Base-by-base conservation (phyloP, 2,113 vertebrate genomes). In the Anhinga anhinga region DNA sequence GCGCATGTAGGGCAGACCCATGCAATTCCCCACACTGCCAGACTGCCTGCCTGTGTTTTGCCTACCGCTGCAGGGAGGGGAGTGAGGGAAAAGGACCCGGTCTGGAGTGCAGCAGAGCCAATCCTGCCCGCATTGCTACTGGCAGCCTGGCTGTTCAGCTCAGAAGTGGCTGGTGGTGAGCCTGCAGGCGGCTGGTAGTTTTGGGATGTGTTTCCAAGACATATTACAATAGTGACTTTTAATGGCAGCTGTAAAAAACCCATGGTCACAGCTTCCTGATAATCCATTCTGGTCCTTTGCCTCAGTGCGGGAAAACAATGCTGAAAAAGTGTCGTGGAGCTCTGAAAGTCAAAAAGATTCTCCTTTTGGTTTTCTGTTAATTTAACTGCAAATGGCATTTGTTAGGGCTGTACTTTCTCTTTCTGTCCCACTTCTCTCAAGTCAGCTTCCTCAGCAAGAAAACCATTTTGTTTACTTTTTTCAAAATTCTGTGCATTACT, bases 1-100 rank as follows among this genome's bases (percentile, higher is more conserved):
- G 47, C 3, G 1, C 34, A 20, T 1, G 2, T 30, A 30, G 11
- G 36, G 36, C 32, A 63, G 42, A 63, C 11, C 5, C 0, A 0
- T 49, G 20, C 8, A 11, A 18, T 22, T 55, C 27, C 40, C 32
- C 53, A 38, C 0, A 2, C 27, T 80, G 29, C 38, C 34, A n/a
- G 36, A 19, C 32, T 85, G 44, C 44, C 44, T 62, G 47, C 34
- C n/a, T 8, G 9, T 15, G 7, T 45, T 93, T 69, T 49, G 16
- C 42, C 61, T n/a, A 8, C 22, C 62, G 55, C 36, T 38, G 11
- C 7, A 4, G 32, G 36, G 53, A 69, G 20, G 6, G 36, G 5
- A 56, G 42, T 18, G 25, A 63, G 17, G 62, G 49, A 36, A 58
- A 90, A 77, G 34, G 50, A 38, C 22, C 23, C 34, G 17, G 29